Percentiles rank a stretch among this genome's conserved stretches.
Conservation (phyloP, 2,113 vertebrate species). For the Delphinapterus leucas region DNA sequence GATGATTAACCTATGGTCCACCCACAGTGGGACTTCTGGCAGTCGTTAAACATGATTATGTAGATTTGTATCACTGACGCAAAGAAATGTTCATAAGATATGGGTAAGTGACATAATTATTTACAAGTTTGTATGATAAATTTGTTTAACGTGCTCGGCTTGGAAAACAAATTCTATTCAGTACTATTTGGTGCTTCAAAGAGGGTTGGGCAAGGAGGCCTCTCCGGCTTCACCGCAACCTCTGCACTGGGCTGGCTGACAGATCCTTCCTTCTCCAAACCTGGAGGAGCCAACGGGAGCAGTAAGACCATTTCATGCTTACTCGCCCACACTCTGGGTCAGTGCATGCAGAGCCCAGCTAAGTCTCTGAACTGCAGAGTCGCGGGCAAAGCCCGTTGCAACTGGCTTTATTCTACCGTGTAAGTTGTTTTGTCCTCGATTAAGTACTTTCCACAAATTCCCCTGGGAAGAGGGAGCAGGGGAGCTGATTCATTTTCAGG, state of each 20-base stretch:
- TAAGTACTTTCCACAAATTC: conserved; percentile 18
- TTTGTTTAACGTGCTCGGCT: background rate
- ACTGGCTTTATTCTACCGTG: background rate
- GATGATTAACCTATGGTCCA: background rate
- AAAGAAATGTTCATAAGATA: background rate
- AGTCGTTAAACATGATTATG: background rate
- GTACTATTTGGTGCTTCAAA: background rate
- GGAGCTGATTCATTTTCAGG: background rate
- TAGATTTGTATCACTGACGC: background rate
- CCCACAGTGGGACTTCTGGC: background rate
- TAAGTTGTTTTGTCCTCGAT: conserved; percentile 24
- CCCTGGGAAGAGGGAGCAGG: background rate
- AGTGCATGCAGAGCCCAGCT: background rate
- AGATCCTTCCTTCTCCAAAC: background rate
- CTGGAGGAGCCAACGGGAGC: background rate
- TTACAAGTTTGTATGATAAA: background rate
- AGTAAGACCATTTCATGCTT: background rate
- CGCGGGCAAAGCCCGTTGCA: background rate
- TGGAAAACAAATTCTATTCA: background rate
- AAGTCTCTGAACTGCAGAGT: background rate
- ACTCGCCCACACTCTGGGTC: background rate
- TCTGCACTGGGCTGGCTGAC: background rate
- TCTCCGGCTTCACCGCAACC: background rate
- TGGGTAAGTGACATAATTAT: background rate
- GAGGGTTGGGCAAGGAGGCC: background rate